Evolutionary conservation across 2,888 invertebrate genomes (phyloP), one percentile per base, ranked within the genome.

Genomic region (Cerastoderma edule): DNA sequence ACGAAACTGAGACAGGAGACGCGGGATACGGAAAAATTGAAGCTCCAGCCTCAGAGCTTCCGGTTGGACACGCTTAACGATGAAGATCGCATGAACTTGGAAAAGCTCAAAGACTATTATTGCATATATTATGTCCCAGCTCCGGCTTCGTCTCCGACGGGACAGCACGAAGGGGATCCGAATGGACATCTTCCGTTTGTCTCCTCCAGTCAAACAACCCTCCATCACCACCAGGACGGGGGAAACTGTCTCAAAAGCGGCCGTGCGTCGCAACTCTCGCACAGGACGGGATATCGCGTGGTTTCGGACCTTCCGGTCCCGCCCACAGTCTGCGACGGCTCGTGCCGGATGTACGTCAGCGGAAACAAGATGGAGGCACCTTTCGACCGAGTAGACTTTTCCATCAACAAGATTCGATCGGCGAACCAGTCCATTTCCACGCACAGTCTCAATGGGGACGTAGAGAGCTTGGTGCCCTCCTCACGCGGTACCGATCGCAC

Each of bases 71-170:
- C 75, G 8, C 53, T 80, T 28, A 82, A 70, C 46, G 85, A 85
- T 60, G 77, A 82, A 30, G 85, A 85, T 44, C 75, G 72, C 57
- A 80, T 83, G 77, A 83, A 82, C 57, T 33, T 83, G 10, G 85
- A 85, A 50, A 80, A 78, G 46, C 72, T 87, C 44, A 84, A 85
- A 39, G 85, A 86, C 19, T 87, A 83, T 69, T 85, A 85, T 64
- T 85, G 85, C 73, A 77, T 87, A n/a, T 87, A 87, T 80, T 87
- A 87, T 66, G 68, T 86, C 24, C 85, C 85, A 1, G 72, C 75
- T 0, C 75, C 78, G 30, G 78, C 86, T 4, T 77, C 84, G 4
- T 72, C 77, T 4, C 67, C 70, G n/a, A 44, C 63, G n/a, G 63
- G 71, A 13, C 68, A 79, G 4, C 75, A 76, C 4, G 68, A 60